Percentiles rank a stretch among this genome's conserved stretches.
These are phyloP conservation scores for Cheilosia soror DNA, from an alignment of 2,888 invertebrate species.

Conservation along the genomic window DNA sequence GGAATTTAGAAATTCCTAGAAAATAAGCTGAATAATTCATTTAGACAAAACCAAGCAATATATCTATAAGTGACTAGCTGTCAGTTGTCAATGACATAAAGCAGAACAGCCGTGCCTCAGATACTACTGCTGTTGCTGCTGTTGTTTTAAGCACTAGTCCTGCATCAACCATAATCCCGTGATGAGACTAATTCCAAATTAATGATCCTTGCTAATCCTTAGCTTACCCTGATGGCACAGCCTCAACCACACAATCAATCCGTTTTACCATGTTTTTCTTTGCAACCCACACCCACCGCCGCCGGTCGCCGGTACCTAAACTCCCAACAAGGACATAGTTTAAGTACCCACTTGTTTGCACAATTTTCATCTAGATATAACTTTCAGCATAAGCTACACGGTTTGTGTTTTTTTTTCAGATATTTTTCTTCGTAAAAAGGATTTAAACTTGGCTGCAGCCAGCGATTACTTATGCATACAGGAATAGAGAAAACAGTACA, in stretches of 20 bases:
- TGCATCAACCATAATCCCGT: slow-evolving; percentile 35
- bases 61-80: no score
- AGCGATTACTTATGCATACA: slow-evolving; percentile 34
- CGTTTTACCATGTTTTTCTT: slow-evolving; percentile 10
- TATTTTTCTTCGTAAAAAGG: slow-evolving; percentile 7
- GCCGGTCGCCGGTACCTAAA: no score
- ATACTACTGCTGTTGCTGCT: not conserved
- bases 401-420: slow-evolving; percentile 8
- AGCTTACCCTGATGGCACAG: slow-evolving; percentile 21
- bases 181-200: slow-evolving; percentile 61
- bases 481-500: not conserved
- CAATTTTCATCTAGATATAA: slow-evolving; percentile 29
- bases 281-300: not conserved
- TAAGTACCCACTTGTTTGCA: slow-evolving; percentile 51
- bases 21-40: no score
- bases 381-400: slow-evolving; percentile 17
- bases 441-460: slow-evolving; percentile 35
- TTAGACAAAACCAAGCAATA: no score
- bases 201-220: slow-evolving; percentile 58
- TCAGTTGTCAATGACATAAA: not conserved
- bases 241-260: slow-evolving; percentile 43
- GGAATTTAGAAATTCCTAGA: no score
- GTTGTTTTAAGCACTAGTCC: not conserved
- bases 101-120: not conserved
- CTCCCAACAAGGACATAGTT: slow-evolving; percentile 16